phyloP scores from a whole-genome alignment of 2,797 vertebrate genomes.

The Capromys pilorides region DNA sequence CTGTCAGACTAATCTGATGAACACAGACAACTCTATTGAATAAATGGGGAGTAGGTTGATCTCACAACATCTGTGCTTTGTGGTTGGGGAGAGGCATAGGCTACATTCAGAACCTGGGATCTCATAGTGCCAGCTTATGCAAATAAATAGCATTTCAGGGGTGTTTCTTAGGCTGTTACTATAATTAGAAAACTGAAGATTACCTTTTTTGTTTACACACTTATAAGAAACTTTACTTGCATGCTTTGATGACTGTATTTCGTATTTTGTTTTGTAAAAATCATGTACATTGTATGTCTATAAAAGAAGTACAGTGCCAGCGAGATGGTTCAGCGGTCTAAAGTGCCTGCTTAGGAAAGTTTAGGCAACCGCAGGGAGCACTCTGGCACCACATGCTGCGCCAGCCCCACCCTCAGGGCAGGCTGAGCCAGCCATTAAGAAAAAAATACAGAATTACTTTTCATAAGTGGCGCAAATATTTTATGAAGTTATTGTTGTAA shows the following conservation, averaged over 20 bases:
- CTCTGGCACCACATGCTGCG: no score
- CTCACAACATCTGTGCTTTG: background rate
- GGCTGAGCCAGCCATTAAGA: no score
- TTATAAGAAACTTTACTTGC: conserved; percentile 11
- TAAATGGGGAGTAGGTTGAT: background rate
- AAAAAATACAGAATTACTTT: conserved; percentile 16
- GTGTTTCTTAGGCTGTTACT: background rate
- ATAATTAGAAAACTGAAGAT: background rate
- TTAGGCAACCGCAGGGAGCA: no score
- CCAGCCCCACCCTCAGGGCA: no score
- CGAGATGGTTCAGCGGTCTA: no score
- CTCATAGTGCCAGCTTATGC: background rate
- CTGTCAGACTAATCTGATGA: background rate
- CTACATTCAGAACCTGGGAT: background rate
- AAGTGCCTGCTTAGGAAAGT: no score
- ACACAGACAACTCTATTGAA: background rate
- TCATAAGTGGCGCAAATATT: background rate
- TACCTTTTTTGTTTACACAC: background rate
- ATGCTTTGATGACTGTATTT: conserved; percentile 11
- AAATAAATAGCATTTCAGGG: background rate
- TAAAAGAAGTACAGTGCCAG: conserved; percentile 18
- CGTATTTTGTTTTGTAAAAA: conserved; percentile 17
- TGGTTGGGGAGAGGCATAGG: background rate
- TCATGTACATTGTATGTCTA: background rate
- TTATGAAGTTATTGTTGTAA: background rate